Conservation (phyloP, 2,888 invertebrate genomes). For the Stomorhina lunata region DNA sequence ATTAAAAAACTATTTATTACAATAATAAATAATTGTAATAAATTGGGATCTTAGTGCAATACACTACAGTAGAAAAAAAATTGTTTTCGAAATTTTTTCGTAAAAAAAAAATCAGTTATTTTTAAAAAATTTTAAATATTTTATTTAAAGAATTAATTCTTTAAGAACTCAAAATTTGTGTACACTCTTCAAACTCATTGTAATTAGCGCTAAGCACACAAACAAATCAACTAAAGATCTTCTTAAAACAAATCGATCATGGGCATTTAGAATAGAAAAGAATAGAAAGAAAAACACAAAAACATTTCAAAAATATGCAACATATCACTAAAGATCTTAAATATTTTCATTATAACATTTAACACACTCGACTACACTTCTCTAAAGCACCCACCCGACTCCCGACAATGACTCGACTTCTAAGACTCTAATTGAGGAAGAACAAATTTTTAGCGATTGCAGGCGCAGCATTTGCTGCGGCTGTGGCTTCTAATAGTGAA, state of each 20-base stretch:
- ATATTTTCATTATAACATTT: conserved; percentile 24
- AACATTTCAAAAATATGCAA: conserved; percentile 14
- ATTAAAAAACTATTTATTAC: too few relatives aligned
- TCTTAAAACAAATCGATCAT: background rate
- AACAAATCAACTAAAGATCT: background rate
- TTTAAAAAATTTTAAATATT: too few relatives aligned
- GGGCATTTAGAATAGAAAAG: background rate
- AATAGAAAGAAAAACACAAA: background rate
- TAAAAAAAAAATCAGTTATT: too few relatives aligned
- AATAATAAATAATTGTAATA: too few relatives aligned
- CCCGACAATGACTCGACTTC: conserved; percentile 33
- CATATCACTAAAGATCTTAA: conserved; percentile 34
- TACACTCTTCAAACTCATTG: conserved; percentile 15
- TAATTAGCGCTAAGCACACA: conserved; percentile 36
- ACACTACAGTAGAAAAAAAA: too few relatives aligned
- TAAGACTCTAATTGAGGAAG: conserved; percentile 54
- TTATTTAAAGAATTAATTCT: background rate
- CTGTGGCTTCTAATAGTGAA: conserved; percentile 20
- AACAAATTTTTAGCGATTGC: too few relatives aligned
- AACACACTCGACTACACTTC: background rate
- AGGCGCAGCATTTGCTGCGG: background rate
- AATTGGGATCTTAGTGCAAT: too few relatives aligned
- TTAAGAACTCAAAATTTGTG: background rate
- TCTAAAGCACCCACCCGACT: conserved; percentile 2
- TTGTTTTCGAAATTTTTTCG: too few relatives aligned